Base-by-base conservation (phyloP, 2,888 invertebrate species). In the Drosophila quinaria region DNA sequence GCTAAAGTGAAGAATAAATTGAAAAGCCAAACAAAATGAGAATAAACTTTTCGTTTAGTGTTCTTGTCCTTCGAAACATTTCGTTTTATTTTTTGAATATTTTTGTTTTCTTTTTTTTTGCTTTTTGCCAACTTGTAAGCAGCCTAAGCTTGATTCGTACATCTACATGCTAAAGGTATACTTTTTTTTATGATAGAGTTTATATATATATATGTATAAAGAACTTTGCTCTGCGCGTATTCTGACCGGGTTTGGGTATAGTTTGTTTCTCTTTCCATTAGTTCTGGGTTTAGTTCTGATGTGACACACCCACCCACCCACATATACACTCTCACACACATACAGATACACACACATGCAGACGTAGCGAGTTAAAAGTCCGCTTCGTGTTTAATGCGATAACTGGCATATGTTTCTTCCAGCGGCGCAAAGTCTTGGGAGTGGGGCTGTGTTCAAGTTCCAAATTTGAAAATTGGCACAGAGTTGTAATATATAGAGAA, bases 341-440 rank as follows among this genome's bases (percentile, higher is more conserved):
- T 50, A 17, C 49, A 19, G 17, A 33, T 29, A 15, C 31, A 55
- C 59, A 39, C 33, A 29, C 9, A 9, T 15, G 59, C 9, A 25
- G 29, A 50, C 22, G 33, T 15, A 60, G 60, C 64, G 62, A 65
- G 81, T 87, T 90, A 91, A 77, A 82, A 91, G 80, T 91, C 91
- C 71, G 91, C 89, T 79, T 91, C 91, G 79, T 91, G 89, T 68
- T 91, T 91, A 78, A 91, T 91, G 85, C 90, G 91, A 80, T 91
- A 91, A 76, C 90, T 90, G 80, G 90, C 91, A 84, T 91, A 91
- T 55, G 90, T 91, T 80, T 91, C 87, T 82, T 91, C 91, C 91
- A 91, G 77, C 77, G 91, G 91, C 59, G 90, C 81, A 80, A 91
- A 91, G 62, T 85, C 88, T 88, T 87, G 87, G 59, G 85, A 81